Evolutionary conservation across 2,797 vertebrate species (phyloP).

Genomic region (Fratercula arctica): DNA sequence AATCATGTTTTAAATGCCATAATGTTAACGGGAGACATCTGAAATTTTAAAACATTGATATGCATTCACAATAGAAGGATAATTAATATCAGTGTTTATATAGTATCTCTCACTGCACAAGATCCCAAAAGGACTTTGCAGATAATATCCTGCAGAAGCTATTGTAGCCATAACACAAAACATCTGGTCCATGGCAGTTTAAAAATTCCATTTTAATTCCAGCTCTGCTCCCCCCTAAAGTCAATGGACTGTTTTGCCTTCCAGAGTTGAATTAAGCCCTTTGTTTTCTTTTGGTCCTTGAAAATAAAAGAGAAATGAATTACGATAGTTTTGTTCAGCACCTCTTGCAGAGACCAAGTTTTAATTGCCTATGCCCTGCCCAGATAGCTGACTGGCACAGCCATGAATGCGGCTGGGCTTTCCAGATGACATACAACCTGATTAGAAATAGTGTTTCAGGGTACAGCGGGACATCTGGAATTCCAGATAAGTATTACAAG

Average conservation of each 20-base stretch:
- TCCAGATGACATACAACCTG: not conserved
- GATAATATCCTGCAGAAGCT: not conserved
- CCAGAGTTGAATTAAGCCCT: not conserved
- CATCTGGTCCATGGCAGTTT: not conserved
- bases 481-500: not conserved
- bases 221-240: not conserved
- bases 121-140: not conserved
- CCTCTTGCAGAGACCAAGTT: not conserved
- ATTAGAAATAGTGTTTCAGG: not conserved
- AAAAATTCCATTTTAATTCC: not conserved
- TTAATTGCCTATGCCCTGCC: accelerated
- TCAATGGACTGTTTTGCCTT: not conserved
- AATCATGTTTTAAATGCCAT: not conserved
- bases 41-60: not conserved
- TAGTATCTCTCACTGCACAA: not conserved
- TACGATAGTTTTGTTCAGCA: not conserved
- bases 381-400: not conserved
- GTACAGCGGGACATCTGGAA: not conserved
- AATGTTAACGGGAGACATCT: not conserved
- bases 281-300: not conserved
- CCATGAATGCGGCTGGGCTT: not conserved
- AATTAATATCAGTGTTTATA: not conserved
- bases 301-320: not conserved
- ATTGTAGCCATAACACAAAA: not conserved
- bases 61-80: not conserved